Percentiles rank a stretch among this genome's conserved stretches.
These are phyloP conservation scores for Vipera latastei DNA, from an alignment of 2,797 vertebrate species.

Conservation along the genomic window DNA sequence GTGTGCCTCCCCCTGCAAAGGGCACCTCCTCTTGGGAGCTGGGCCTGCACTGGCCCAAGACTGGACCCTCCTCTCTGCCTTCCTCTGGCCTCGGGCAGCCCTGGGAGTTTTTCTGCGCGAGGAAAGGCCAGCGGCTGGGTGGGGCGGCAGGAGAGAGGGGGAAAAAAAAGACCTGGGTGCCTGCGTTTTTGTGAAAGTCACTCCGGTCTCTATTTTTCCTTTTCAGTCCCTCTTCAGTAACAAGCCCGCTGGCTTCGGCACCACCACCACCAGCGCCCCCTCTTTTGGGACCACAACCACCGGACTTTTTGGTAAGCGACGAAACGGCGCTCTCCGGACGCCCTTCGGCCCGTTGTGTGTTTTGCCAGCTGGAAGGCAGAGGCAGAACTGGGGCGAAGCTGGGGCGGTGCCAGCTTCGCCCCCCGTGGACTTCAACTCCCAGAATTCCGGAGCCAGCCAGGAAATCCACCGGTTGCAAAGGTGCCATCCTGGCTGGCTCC, in stretches of 20 bases:
- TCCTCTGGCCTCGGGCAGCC: not conserved
- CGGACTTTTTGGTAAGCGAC: constrained; percentile 88
- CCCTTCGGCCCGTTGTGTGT: constrained; percentile 24
- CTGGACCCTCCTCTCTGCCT: not conserved
- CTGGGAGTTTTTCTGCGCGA: not conserved
- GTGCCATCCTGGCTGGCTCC: no score
- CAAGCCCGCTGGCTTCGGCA: constrained; percentile 87
- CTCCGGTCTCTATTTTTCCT: not conserved
- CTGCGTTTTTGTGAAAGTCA: not conserved
- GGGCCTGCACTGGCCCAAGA: not conserved
- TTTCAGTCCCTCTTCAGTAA: constrained; percentile 87
- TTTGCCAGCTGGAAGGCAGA: not conserved
- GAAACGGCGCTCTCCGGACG: constrained; percentile 62
- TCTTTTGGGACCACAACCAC: constrained; percentile 87
- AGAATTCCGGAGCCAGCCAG: not conserved
- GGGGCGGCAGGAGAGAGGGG: not conserved
- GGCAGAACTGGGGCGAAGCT: not conserved
- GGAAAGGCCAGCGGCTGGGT: not conserved
- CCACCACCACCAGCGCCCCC: constrained; percentile 91
- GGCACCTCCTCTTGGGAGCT: not conserved
- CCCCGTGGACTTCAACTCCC: not conserved
- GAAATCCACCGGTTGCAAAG: no score
- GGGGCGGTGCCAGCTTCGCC: not conserved
- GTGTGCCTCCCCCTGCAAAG: not conserved
- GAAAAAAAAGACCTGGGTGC: not conserved